Base-by-base conservation (phyloP, 2,888 invertebrate genomes). In the Hydrotaea cyrtoneurina region DNA sequence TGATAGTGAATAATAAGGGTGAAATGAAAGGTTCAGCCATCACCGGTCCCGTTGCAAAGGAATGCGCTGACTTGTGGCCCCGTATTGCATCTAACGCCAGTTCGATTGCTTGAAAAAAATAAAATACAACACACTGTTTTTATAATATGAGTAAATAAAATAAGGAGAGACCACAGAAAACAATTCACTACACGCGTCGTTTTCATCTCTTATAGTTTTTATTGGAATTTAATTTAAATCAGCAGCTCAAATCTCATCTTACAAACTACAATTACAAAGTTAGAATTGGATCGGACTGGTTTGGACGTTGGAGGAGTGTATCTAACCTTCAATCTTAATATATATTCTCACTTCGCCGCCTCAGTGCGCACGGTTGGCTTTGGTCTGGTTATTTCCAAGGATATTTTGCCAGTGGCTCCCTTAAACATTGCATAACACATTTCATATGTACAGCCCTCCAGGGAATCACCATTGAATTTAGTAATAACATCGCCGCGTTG, bases 21-120 rank as follows among this genome's bases (percentile, higher is more conserved):
- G 99, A 99, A 94, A 99, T 99, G 99, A 99, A 99, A 93, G 99
- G 98, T 83, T 99, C 99, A 19, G 99, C 99, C 86, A 99, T 99
- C 92, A 99, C 99, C 72, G 99, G 99, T 87, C 99, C 99, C 77
- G 99, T 99, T 39, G 99, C 99, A 36, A 99, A 99, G 93, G 99
- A 99, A 94, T 99, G 99, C 93, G 99, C 99, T 78, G 99, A 99
- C 93, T 94, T 99, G 88, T 99, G 99, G 99, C 99, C 99, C 88
- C 98, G 99, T 95, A 99, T 99, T 93, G 99, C 99, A 81, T 99
- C 99, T 77, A 99, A 99, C 93, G 99, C 99, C 85, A 98, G 98
- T 94, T 98, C 98, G 91, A 99, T 99, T 94, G 98, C 99, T 92
- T 99, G 94, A 69, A 59, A 15, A 19, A 46, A 19, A 36, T 36